phyloP scores from a whole-genome alignment of 2,113 vertebrate genomes.

The Megaceryle maxima region DNA sequence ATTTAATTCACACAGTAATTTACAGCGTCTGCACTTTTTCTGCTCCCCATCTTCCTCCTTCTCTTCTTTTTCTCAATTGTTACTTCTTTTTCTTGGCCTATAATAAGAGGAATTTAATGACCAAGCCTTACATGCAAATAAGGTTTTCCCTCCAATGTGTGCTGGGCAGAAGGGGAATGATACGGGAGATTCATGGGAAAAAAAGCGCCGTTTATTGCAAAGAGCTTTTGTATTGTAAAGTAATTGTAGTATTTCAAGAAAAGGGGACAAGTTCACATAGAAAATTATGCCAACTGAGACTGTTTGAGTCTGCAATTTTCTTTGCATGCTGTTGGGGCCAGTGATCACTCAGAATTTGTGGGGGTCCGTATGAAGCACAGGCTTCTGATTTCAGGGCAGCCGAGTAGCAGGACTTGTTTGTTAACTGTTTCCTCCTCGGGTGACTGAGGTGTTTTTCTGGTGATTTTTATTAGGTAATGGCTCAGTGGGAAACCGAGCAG shows the following conservation, averaged over 20 bases:
- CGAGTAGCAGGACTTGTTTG: background rate
- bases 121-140: background rate
- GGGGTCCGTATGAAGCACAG: background rate
- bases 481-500: slow-evolving; percentile 60
- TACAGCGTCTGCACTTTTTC: slow-evolving; percentile 21
- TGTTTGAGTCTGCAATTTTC: slow-evolving; percentile 33
- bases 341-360: slow-evolving; percentile 29
- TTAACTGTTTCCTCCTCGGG: slow-evolving; percentile 53
- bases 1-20: slow-evolving; percentile 54
- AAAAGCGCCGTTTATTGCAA: background rate
- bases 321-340: background rate
- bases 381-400: background rate
- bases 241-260: slow-evolving; percentile 13
- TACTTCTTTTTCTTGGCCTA: background rate
- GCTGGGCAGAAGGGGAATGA: background rate
- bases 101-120: background rate
- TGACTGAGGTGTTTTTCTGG: slow-evolving; percentile 13
- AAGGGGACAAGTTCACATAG: background rate
- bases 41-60: background rate
- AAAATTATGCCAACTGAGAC: slow-evolving; percentile 14
- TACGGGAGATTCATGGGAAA: background rate
- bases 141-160: background rate
- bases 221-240: background rate
- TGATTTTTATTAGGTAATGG: slow-evolving; percentile 54
- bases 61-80: slow-evolving; percentile 1